Evolutionary conservation across 2,888 invertebrate species (phyloP).

Genomic region (Pimpla rufipes): DNA sequence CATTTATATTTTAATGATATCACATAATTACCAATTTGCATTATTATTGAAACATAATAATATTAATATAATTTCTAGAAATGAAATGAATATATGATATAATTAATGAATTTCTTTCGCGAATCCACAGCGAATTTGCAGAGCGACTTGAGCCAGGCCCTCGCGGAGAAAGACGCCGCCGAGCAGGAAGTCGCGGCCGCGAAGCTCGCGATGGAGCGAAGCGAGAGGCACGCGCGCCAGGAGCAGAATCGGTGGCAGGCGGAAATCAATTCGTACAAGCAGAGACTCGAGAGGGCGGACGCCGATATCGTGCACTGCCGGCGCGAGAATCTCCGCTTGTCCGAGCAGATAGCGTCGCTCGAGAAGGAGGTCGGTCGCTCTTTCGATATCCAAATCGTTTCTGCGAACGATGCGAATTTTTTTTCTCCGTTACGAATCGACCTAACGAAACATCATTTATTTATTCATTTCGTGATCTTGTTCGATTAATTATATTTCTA

Average conservation of each 20-base stretch:
- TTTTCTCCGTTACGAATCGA: too few relatives aligned
- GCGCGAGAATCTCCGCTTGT: conserved; percentile 92
- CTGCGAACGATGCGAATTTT: not conserved
- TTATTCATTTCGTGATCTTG: too few relatives aligned
- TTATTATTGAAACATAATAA: too few relatives aligned
- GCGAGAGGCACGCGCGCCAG: conserved; percentile 91
- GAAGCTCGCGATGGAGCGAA: conserved; percentile 88
- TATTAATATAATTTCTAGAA: too few relatives aligned
- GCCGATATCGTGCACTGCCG: conserved; percentile 93
- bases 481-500: too few relatives aligned
- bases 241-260: conserved; percentile 91
- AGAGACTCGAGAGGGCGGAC: conserved; percentile 92
- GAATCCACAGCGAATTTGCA: conserved; percentile 89
- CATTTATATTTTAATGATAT: too few relatives aligned
- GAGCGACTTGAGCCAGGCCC: conserved; percentile 91
- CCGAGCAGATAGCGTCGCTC: conserved; percentile 92
- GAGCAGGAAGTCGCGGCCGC: conserved; percentile 93
- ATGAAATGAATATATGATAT: too few relatives aligned
- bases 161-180: conserved; percentile 92
- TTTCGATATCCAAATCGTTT: not conserved
- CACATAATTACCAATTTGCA: too few relatives aligned
- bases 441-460: too few relatives aligned
- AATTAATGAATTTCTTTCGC: not conserved
- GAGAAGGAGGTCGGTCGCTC: conserved; percentile 91
- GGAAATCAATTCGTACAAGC: conserved; percentile 88